Percentiles rank a stretch among this genome's conserved stretches.
phyloP scores from a whole-genome alignment of 2,797 vertebrate genomes.

The Enteromius paludinosus region DNA sequence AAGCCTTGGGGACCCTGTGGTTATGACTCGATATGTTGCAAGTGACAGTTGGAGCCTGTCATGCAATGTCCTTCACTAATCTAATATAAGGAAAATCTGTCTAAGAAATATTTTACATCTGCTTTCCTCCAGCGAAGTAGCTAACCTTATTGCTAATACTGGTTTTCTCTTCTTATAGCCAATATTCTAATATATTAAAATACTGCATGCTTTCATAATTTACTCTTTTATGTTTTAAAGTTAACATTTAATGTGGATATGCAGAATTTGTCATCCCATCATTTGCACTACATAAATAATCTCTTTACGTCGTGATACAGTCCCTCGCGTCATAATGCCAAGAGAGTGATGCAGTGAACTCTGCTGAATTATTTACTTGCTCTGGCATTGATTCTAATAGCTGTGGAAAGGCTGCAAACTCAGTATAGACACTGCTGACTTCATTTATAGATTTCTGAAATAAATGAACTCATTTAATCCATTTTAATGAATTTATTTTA shows the following conservation, averaged over 20 bases:
- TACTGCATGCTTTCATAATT: neutral
- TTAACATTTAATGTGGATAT: neutral
- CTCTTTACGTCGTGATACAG: neutral
- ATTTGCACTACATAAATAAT: neutral
- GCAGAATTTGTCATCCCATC: neutral
- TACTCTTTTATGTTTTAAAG: neutral
- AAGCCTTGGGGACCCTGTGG: neutral
- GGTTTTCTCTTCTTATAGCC: neutral
- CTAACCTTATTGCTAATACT: neutral
- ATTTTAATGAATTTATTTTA: neutral
- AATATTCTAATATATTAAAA: neutral
- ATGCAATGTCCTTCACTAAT: constrained; percentile 1
- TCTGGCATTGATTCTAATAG: constrained; percentile 20
- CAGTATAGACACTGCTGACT: neutral
- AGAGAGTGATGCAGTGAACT: constrained; percentile 1
- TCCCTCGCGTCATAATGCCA: neutral
- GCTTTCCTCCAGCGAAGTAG: neutral
- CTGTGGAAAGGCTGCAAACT: constrained; percentile 14
- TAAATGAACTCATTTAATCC: neutral
- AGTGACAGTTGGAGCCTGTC: neutral
- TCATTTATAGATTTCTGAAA: neutral
- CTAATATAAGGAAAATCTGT: neutral
- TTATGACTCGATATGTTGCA: constrained; percentile 5
- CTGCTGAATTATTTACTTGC: constrained; percentile 21
- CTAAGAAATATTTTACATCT: neutral